Percentiles rank a stretch among this genome's conserved stretches.
Evolutionary conservation across 1,140 invertebrate species (phyloP).

Genomic region (Trichonephila inaurata): DNA sequence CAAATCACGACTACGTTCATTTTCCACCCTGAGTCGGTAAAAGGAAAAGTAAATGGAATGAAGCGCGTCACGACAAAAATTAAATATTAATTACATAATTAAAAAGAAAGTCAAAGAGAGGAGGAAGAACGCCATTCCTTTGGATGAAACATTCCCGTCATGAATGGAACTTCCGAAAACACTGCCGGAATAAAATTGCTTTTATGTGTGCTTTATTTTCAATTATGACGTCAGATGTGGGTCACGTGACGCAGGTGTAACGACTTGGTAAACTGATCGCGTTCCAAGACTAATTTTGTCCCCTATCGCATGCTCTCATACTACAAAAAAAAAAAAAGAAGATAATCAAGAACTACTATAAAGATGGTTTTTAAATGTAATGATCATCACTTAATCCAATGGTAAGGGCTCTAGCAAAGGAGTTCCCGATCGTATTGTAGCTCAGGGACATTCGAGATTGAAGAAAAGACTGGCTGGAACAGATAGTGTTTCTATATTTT

Average conservation of each 20-base stretch:
- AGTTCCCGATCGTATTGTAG: no score
- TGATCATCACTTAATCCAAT: no score
- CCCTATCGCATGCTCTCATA: no score
- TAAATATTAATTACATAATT: conserved; percentile 18
- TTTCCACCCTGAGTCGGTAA: background rate
- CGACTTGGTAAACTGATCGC: background rate
- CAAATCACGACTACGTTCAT: background rate
- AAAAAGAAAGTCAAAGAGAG: background rate
- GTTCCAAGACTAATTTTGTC: no score
- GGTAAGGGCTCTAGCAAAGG: no score
- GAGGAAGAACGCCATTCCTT: background rate
- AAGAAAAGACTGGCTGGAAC: no score
- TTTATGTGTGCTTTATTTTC: background rate
- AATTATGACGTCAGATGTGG: background rate
- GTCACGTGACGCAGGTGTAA: background rate
- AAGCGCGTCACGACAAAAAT: background rate
- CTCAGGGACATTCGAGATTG: no score
- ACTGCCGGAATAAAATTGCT: background rate
- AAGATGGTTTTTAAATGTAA: no score
- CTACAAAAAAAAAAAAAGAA: no score
- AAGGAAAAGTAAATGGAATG: no score
- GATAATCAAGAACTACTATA: no score
- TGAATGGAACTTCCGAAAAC: background rate
- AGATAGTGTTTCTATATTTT: no score
- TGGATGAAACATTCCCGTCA: background rate